A percentile compares a stretch with the other conserved stretches of the same genome.
These are phyloP conservation scores for Drosophila neotestacea DNA, from an alignment of 2,888 invertebrate genomes.

Conservation along the genomic window DNA sequence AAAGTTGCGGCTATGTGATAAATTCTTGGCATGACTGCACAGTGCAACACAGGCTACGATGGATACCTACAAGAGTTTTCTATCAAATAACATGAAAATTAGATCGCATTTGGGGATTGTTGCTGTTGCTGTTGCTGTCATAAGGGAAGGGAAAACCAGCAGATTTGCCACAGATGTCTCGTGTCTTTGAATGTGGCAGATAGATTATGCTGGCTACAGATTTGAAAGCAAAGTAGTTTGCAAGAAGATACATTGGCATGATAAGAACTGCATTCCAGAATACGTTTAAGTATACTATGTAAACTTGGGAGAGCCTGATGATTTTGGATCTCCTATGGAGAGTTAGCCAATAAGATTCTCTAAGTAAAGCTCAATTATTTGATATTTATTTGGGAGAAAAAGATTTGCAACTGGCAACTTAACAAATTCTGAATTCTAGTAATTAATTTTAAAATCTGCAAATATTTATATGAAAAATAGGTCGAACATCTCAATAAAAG, in stretches of 20 bases:
- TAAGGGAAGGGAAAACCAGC: slow-evolving; percentile 34
- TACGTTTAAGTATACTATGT: not conserved
- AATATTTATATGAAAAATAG: too few relatives aligned
- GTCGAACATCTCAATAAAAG: too few relatives aligned
- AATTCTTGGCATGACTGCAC: slow-evolving; percentile 66
- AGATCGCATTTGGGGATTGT: slow-evolving; percentile 64
- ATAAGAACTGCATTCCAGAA: slow-evolving; percentile 27
- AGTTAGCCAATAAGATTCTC: too few relatives aligned
- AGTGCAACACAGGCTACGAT: slow-evolving; percentile 39
- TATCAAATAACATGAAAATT: slow-evolving; percentile 79
- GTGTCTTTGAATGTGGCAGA: slow-evolving; percentile 17
- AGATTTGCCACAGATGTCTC: slow-evolving; percentile 26
- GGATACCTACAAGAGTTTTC: slow-evolving; percentile 66
- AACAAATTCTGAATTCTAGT: too few relatives aligned
- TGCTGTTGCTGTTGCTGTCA: slow-evolving; percentile 31
- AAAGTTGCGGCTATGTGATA: slow-evolving; percentile 61
- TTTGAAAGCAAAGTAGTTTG: slow-evolving; percentile 20
- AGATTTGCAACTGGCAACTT: too few relatives aligned
- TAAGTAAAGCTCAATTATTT: too few relatives aligned
- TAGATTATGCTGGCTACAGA: slow-evolving; percentile 31
- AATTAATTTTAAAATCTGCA: too few relatives aligned
- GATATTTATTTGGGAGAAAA: too few relatives aligned
- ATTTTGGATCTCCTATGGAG: too few relatives aligned
- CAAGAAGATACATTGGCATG: slow-evolving; percentile 15
- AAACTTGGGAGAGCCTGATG: too few relatives aligned